Conservation (phyloP, 2,113 vertebrate genomes). For the Gobio gobio region DNA sequence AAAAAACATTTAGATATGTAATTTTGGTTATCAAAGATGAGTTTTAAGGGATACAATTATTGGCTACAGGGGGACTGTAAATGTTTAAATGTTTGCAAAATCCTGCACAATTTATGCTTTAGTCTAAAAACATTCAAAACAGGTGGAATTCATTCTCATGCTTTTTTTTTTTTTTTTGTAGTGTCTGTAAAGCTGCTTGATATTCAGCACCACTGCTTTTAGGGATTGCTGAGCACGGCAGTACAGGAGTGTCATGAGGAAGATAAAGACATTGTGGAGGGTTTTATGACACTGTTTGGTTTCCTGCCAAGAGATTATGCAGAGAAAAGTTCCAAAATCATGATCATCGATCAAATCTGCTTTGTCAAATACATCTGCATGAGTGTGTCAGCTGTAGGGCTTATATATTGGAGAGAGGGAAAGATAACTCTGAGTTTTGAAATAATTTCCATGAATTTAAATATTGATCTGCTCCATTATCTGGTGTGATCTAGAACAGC, state of each 20-base stretch:
- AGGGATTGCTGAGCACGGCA: slow-evolving; percentile 31
- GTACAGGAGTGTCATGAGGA: slow-evolving; percentile 3
- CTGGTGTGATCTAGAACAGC: slow-evolving; percentile 4
- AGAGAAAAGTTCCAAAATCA: slow-evolving; percentile 41
- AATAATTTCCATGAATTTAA: slow-evolving; percentile 40
- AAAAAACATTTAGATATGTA: too few species aligned
- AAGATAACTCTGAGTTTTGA: slow-evolving; percentile 10
- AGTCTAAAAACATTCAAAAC: not conserved
- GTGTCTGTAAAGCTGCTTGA: slow-evolving; percentile 25
- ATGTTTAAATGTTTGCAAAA: too few species aligned
- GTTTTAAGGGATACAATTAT: too few species aligned
- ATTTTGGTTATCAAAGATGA: too few species aligned
- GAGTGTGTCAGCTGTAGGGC: slow-evolving; percentile 17
- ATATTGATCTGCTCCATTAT: slow-evolving; percentile 40
- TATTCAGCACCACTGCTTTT: slow-evolving; percentile 18
- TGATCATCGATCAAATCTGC: slow-evolving; percentile 43
- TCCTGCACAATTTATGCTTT: not conserved
- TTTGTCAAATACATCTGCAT: slow-evolving; percentile 16
- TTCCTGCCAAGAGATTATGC: slow-evolving; percentile 38
- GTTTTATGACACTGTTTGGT: slow-evolving; percentile 36
- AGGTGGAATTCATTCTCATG: not conserved
- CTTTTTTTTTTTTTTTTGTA: not conserved
- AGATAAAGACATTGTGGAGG: slow-evolving; percentile 21
- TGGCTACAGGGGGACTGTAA: too few species aligned
- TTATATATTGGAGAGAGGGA: slow-evolving; percentile 3